Evolutionary conservation across 2,888 invertebrate genomes (phyloP), one percentile per base, ranked within the genome.

Genomic region (Dendrolimus houi): DNA sequence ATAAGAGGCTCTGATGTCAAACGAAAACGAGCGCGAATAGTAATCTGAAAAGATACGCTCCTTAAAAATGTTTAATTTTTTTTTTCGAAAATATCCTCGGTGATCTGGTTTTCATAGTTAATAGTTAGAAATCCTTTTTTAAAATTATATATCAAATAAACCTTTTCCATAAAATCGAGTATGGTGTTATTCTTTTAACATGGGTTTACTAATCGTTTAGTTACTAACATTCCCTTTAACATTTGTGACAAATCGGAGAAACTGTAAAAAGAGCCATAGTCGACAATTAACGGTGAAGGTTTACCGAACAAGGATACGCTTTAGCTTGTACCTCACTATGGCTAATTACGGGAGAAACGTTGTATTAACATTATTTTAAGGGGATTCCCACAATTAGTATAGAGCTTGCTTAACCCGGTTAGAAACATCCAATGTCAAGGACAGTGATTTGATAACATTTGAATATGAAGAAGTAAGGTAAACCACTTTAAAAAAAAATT

Each of bases 131-230:
- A 79, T 79, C 77, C 72, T 78, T 80, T 82, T 85, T 82, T 29
- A 6, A 6, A 29, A 29, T 29, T 85, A 86, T 86, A 87, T 86
- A 85, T 85, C 79, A 83, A 87, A 85, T 76, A 87, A 84, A 88
- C 84, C 88, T 87, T 87, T 87, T 85, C 87, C 85, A 87, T 88
- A 85, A 88, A 89, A 89, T 88, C 87, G 76, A 88, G 62, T 74
- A 73, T 84, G 88, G 89, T 88, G 89, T 90, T 29, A 89, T 89
- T 90, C 79, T 90, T 90, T 89, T 90, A 90, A 90, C 88, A 88
- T 89, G 90, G 89, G 90, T 72, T 69, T 83, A 90, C 89, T 90
- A 89, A 90, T 90, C 67, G 68, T 66, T 70, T 79, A 84, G 81
- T 73, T 72, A 88, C 89, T 89, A 89, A 89, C 87, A 70, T 59